Conservation (phyloP, 2,888 invertebrate species). For the Actias luna region DNA sequence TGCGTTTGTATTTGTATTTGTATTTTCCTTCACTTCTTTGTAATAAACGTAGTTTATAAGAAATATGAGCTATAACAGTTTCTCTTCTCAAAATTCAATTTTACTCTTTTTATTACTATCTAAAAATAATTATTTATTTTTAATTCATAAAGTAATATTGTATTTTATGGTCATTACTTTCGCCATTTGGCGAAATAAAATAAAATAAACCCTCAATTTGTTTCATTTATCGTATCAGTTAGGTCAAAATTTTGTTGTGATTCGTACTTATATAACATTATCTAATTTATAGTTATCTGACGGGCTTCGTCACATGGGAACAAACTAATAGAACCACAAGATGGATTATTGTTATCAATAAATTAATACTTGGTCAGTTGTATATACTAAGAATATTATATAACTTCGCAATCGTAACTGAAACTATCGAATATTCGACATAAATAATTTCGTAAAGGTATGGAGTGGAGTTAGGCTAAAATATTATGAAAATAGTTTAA, state of each 20-base stretch:
- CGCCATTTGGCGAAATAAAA: neutral
- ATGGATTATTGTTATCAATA: slow-evolving; percentile 24
- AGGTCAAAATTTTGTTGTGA: neutral
- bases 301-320: slow-evolving; percentile 8
- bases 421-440: too few species aligned
- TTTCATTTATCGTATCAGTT: neutral
- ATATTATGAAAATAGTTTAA: too few species aligned
- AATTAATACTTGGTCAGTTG: neutral
- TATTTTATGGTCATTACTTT: neutral
- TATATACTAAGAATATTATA: neutral
- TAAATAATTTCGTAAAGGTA: too few species aligned
- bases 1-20: too few species aligned
- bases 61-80: too few species aligned
- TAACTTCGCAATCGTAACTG: too few species aligned
- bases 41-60: too few species aligned
- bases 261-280: neutral
- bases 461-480: too few species aligned
- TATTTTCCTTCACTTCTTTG: too few species aligned
- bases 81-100: too few species aligned
- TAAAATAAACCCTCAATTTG: neutral
- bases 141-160: neutral
- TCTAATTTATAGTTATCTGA: neutral
- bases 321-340: slow-evolving; percentile 23
- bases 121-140: neutral
- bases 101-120: too few species aligned